Evolutionary conservation across 2,888 invertebrate species (phyloP), one percentile per base, ranked within the genome.

Genomic region (Vandiemenella viatica): DNA sequence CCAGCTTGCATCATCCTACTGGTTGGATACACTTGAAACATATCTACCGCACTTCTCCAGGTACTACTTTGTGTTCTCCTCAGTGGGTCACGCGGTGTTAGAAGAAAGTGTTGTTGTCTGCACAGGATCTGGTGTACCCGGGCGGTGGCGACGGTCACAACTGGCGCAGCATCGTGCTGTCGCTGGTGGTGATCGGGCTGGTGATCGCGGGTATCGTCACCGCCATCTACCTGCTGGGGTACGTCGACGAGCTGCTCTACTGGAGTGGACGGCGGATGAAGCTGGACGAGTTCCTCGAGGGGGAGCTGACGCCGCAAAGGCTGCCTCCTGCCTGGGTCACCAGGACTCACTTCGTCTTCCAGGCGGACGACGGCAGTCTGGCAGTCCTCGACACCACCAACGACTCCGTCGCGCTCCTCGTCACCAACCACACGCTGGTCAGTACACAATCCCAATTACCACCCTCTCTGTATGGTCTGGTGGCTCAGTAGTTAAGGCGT

Each of bases 181-280:
- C 87, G 56, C 73, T 88, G 65, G 75, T 87, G 71, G 88, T 88
- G 66, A 88, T 88, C 70, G 79, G 84, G 66, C 76, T 81, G 69
- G 87, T 88, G 62, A 84, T 88, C 69, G 81, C 85, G 59, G 88
- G 88, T 56, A 88, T 88, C 63, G 84, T 86, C 59, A 85, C 85
- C 60, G 88, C 88, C 62, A 88, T 88, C 70, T 85, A 87, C 72
- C 77, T 86, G 65, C 76, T 88, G 65, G 88, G 88, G 62, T 88
- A 88, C 73, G 87, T 88, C 65, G 88, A 88, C 74, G 88, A 88
- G 70, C 73, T 88, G 59, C 73, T 88, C 55, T 88, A 88, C 68
- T 88, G 87, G 87, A 86, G 84, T 61, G 88, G 88, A 53, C 79
- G 82, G 58, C 80, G 87, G 57, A 84, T 88, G 80, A 81, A 84